phyloP scores from a whole-genome alignment of 2,888 invertebrate genomes.

The Limnephilus marmoratus region DNA sequence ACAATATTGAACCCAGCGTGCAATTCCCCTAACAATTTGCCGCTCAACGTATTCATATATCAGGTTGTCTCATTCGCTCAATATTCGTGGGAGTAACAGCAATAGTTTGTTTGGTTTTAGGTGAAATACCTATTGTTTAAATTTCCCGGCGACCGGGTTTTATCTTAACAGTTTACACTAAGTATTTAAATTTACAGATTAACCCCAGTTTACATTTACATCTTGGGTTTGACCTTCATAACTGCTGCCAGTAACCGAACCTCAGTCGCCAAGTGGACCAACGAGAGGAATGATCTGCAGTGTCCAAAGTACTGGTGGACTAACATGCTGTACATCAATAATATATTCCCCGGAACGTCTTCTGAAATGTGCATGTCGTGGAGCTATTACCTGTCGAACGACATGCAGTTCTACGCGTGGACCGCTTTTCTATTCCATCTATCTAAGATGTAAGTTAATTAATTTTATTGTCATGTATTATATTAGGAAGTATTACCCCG shows the following conservation, averaged over 20 bases:
- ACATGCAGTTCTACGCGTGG: slow-evolving; percentile 63
- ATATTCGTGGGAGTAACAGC: no score
- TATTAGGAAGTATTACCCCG: no score
- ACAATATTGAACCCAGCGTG: no score
- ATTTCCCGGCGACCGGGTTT: no score
- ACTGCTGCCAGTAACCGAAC: slow-evolving; percentile 70
- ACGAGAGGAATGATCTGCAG: slow-evolving; percentile 70
- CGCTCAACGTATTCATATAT: no score
- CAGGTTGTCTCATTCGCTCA: no score
- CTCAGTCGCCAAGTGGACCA: slow-evolving; percentile 70
- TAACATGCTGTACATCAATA: slow-evolving; percentile 68
- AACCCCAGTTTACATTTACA: slow-evolving; percentile 73
- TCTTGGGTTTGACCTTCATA: slow-evolving; percentile 70
- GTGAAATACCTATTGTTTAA: no score
- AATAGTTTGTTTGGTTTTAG: no score
- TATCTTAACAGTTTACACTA: no score
- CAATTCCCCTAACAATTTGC: no score
- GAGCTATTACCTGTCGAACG: slow-evolving; percentile 71
- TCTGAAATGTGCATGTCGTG: slow-evolving; percentile 72
- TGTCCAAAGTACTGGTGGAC: slow-evolving; percentile 77
- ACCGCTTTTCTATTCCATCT: slow-evolving; percentile 42
- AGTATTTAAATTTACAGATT: slow-evolving; percentile 68
- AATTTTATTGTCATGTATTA: no score
- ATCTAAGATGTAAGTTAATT: slow-evolving; percentile 55
- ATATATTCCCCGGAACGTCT: slow-evolving; percentile 65